phyloP scores from a whole-genome alignment of 2,113 vertebrate species.

The Dicaeum eximium region DNA sequence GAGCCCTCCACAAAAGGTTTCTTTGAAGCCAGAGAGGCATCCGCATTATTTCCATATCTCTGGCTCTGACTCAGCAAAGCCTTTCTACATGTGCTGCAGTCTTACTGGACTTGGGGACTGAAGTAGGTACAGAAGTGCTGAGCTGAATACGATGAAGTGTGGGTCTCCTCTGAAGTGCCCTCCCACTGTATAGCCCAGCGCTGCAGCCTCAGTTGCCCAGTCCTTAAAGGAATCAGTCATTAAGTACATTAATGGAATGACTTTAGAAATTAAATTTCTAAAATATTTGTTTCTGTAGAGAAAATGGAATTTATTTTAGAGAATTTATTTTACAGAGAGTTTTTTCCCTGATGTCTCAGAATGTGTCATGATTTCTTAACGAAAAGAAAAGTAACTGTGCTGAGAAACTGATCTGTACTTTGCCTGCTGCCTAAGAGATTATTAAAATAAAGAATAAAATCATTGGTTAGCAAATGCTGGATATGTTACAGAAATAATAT shows the following conservation, averaged over 20 bases:
- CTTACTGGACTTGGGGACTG: background rate
- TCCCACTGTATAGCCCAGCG: background rate
- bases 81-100: background rate
- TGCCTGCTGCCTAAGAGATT: background rate
- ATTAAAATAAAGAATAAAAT: background rate
- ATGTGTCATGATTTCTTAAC: background rate
- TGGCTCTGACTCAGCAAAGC: conserved; percentile 19
- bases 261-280: background rate
- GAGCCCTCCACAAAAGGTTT: background rate
- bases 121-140: background rate
- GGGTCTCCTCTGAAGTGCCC: background rate
- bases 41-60: background rate
- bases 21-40: background rate
- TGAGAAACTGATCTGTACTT: background rate
- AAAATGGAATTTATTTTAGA: background rate
- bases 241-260: background rate
- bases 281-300: background rate
- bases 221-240: background rate
- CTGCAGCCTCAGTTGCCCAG: background rate
- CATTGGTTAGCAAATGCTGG: background rate
- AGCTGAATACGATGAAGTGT: background rate
- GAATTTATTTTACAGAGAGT: background rate
- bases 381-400: background rate
- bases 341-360: background rate
- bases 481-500: background rate